Evolutionary conservation across 2,113 vertebrate genomes (phyloP).

Genomic region (Neotoma lepida): DNA sequence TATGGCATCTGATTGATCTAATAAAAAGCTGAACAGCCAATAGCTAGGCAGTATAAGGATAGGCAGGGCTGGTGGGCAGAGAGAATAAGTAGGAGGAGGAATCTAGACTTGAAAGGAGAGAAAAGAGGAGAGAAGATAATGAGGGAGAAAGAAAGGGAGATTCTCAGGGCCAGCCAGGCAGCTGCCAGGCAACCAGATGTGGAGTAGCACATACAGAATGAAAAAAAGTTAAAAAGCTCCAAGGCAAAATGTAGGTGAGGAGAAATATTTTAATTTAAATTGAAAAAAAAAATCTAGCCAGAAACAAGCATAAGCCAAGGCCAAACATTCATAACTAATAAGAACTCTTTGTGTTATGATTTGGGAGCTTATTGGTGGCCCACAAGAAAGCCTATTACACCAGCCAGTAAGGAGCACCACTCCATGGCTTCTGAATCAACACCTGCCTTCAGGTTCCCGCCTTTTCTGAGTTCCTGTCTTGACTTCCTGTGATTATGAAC

Average conservation of each 20-base stretch:
- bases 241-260: neutral
- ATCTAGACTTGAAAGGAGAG: neutral
- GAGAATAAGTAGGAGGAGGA: neutral
- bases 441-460: neutral
- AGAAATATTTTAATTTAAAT: neutral
- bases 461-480: neutral
- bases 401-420: neutral
- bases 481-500: neutral
- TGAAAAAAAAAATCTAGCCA: neutral
- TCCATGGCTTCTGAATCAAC: neutral
- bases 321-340: neutral
- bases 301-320: neutral
- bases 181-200: neutral
- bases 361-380: neutral
- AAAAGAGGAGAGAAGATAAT: neutral
- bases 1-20: neutral
- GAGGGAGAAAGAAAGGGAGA: neutral
- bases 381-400: neutral
- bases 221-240: neutral
- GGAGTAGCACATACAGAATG: neutral
- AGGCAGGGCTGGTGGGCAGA: neutral
- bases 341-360: neutral
- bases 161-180: neutral
- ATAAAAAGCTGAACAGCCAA: neutral
- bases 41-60: neutral